Percentiles rank a stretch among this genome's conserved stretches.
These are phyloP conservation scores for Nothocercus nigrocapillus DNA, from an alignment of 2,113 vertebrate genomes.

Conservation along the genomic window DNA sequence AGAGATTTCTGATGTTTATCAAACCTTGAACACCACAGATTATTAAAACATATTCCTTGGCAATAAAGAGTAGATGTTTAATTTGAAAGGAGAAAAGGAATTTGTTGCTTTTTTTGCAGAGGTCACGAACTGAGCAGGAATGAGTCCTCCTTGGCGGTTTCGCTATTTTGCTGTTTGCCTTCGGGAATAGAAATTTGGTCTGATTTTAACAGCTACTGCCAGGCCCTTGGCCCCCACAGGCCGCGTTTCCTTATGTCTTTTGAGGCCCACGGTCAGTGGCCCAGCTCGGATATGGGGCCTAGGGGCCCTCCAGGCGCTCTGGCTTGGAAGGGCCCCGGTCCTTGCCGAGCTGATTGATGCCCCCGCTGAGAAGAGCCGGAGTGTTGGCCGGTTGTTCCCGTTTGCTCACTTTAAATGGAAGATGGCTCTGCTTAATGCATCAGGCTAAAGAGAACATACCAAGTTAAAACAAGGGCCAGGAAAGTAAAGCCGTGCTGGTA, in stretches of 20 bases:
- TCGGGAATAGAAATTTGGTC: conserved; percentile 5
- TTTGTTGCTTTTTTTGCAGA: conserved; percentile 58
- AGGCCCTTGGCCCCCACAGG: neutral
- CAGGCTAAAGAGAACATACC: neutral
- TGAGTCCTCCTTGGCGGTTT: conserved; percentile 19
- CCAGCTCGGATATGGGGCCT: neutral
- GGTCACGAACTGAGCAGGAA: conserved; percentile 40
- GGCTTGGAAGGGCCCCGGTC: neutral
- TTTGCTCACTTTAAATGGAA: conserved; percentile 50
- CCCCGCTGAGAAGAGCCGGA: neutral
- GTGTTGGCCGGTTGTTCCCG: neutral
- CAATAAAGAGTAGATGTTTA: conserved; percentile 60
- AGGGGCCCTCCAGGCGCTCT: neutral
- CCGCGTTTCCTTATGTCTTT: conserved; percentile 24
- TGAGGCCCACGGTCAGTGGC: conserved; percentile 25
- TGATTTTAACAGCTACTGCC: conserved; percentile 29
- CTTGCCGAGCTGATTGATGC: neutral
- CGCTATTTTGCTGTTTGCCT: conserved; percentile 52
- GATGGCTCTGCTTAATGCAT: neutral
- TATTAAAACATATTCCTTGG: conserved; percentile 75
- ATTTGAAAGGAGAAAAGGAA: conserved; percentile 68
- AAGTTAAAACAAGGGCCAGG: neutral
- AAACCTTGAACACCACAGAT: conserved; percentile 57
- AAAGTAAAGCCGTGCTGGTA: neutral
- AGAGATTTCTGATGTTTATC: conserved; percentile 66